These are phyloP conservation scores for Philopotamus ludificatus DNA, from an alignment of 1,140 invertebrate genomes.

Conservation along the genomic window DNA sequence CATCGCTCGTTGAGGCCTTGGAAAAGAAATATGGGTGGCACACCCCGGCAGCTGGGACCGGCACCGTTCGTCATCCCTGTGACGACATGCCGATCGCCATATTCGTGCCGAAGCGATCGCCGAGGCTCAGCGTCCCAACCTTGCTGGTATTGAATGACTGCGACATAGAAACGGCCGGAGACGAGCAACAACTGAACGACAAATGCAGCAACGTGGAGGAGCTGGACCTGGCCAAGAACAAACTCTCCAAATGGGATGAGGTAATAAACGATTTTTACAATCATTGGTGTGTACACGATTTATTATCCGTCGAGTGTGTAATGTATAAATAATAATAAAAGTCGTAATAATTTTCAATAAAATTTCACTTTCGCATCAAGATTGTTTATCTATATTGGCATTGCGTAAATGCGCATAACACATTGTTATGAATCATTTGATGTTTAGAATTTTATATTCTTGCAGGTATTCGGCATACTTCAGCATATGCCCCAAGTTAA, in stretches of 20 bases:
- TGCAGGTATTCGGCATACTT: constrained; percentile 79
- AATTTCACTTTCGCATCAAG: neutral
- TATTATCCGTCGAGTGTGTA: neutral
- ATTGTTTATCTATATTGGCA: neutral
- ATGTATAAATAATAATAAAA: constrained; percentile 13
- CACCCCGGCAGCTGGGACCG: constrained; percentile 56
- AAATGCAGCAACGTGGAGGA: constrained; percentile 86
- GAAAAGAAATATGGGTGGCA: constrained; percentile 75
- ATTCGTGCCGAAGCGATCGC: constrained; percentile 78
- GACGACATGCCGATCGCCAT: constrained; percentile 70
- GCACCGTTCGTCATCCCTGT: constrained; percentile 55
- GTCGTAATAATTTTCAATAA: constrained; percentile 7
- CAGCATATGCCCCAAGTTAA: constrained; percentile 82
- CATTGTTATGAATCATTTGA: neutral
- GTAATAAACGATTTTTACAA: constrained; percentile 50
- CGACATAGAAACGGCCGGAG: constrained; percentile 83
- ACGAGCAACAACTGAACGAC: constrained; percentile 69
- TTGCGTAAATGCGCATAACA: neutral
- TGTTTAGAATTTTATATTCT: constrained; percentile 38
- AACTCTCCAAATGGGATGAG: constrained; percentile 81
- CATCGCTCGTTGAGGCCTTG: constrained; percentile 79
- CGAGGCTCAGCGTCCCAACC: constrained; percentile 72
- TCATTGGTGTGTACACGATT: neutral
- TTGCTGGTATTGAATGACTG: constrained; percentile 87
- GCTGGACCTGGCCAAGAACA: constrained; percentile 88